phyloP scores from a whole-genome alignment of 2,888 invertebrate genomes.

The Ernsta delagoae region DNA sequence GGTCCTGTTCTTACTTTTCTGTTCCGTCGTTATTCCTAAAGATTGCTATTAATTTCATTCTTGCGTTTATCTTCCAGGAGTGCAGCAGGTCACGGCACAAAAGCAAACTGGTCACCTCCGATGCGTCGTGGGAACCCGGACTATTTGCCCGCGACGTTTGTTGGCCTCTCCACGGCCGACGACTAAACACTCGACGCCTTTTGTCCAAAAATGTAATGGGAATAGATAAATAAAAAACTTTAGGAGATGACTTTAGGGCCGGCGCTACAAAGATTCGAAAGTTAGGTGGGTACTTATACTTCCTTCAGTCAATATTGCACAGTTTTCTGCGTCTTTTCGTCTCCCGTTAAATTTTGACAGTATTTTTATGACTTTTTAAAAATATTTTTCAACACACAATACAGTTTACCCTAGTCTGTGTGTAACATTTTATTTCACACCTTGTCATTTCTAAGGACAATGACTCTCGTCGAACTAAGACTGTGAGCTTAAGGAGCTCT shows the following conservation, averaged over 20 bases:
- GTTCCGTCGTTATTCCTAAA: background rate
- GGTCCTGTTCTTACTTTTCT: background rate
- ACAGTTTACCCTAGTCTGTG: background rate
- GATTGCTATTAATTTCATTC: slow-evolving; percentile 12
- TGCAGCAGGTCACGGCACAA: slow-evolving; percentile 48
- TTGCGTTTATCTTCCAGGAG: slow-evolving; percentile 23
- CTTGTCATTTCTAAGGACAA: background rate
- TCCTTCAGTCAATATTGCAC: slow-evolving; percentile 35
- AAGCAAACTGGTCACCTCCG: slow-evolving; percentile 46
- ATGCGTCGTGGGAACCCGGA: slow-evolving; percentile 73
- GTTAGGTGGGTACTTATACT: slow-evolving; percentile 6
- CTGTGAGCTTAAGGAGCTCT: slow-evolving; percentile 3
- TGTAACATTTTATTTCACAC: background rate
- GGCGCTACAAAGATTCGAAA: slow-evolving; percentile 60
- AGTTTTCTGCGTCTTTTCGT: background rate
- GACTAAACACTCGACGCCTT: slow-evolving; percentile 80
- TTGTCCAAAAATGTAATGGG: slow-evolving; percentile 83
- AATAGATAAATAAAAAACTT: slow-evolving; percentile 73
- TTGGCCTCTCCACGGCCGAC: slow-evolving; percentile 64
- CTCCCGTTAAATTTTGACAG: background rate
- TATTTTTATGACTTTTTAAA: background rate
- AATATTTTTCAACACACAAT: background rate
- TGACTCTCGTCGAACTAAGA: background rate
- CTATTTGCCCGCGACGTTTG: slow-evolving; percentile 74
- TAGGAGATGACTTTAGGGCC: slow-evolving; percentile 55